Evolutionary conservation across 2,888 invertebrate genomes (phyloP).

Genomic region (Eristalinus aeneus): DNA sequence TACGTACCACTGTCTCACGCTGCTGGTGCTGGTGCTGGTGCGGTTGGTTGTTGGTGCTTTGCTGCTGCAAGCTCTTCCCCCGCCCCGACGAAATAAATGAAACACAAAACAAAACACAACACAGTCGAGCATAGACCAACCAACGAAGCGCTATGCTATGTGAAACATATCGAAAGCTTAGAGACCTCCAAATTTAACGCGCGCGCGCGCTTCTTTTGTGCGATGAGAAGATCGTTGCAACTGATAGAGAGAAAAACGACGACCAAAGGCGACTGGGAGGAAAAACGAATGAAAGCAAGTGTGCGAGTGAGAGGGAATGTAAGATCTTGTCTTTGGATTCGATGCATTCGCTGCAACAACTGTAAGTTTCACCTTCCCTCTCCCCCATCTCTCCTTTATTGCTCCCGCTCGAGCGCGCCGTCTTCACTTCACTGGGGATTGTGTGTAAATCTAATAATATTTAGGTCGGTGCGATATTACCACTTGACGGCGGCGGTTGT

Average conservation of each 20-base stretch:
- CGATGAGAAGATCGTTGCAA: slow-evolving; percentile 45
- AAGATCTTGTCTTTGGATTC: background rate
- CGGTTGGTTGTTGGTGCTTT: background rate
- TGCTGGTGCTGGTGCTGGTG: background rate
- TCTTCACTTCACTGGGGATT: background rate
- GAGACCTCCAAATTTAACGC: slow-evolving; percentile 63
- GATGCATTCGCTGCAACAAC: background rate
- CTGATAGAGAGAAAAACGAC: slow-evolving; percentile 18
- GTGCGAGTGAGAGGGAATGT: background rate
- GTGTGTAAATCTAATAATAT: slow-evolving; percentile 30
- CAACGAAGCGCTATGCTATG: background rate
- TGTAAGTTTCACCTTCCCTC: background rate
- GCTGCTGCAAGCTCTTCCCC: background rate
- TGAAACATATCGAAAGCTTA: slow-evolving; percentile 42
- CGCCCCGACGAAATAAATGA: background rate
- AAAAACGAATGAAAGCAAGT: slow-evolving; percentile 21
- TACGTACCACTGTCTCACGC: background rate
- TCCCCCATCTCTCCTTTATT: no score
- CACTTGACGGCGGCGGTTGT: slow-evolving; percentile 19
- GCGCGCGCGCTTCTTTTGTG: slow-evolving; percentile 50
- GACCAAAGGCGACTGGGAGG: slow-evolving; percentile 42
- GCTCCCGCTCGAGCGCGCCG: background rate
- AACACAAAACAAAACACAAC: background rate
- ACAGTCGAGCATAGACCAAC: slow-evolving; percentile 11
- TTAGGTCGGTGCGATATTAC: slow-evolving; percentile 35